Evolutionary conservation across 2,888 invertebrate species (phyloP), one percentile per base, ranked within the genome.

Genomic region (Eustalomyia histrio): DNA sequence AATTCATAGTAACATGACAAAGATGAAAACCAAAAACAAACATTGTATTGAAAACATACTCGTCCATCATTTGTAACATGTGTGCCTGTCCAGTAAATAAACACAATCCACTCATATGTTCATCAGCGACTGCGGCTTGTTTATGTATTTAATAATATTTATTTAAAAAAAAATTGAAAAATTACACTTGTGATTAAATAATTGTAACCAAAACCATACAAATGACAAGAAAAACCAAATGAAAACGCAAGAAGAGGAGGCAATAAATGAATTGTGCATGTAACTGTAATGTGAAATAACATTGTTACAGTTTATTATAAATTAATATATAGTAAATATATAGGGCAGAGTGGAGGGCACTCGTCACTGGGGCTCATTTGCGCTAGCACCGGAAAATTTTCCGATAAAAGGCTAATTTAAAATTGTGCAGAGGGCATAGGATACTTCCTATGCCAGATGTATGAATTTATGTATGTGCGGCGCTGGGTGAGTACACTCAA

Each of bases 101-200:
- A 39, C 14, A 47, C n/a, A n/a, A 47, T 12, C 39, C n/a, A 21
- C 21, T 55, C 67, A 43, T 7, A 57, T 57, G 24, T 43, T 5
- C 29, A 29, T 3, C 3, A 6, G 29, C 29, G 29, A 7, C 29
- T 29, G 7, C 29, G 29, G 29, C 29, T 29, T 1, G n/a, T 29
- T 29, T 6, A 47, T 75, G 58, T 52, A 58, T 63, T 17, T 52
- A 58, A 58, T 17, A 73, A 68, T 65, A 76, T 69, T 53, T 65
- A 76, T 69, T 53, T 64, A 21, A 69, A 76, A 76, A 21, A 69
- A 76, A 76, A 81, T 81, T 76, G 80, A 68, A 74, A 81, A 81
- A 69, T 81, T 81, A 74, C 76, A 81, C 73, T 69, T 76, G 68
- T 69, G 63, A 78, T 81, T 78, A 74, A 81, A 78, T 81, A 81